These are phyloP conservation scores for Rhabdophis nuchalis DNA, from an alignment of 2,797 vertebrate species.

Conservation along the genomic window DNA sequence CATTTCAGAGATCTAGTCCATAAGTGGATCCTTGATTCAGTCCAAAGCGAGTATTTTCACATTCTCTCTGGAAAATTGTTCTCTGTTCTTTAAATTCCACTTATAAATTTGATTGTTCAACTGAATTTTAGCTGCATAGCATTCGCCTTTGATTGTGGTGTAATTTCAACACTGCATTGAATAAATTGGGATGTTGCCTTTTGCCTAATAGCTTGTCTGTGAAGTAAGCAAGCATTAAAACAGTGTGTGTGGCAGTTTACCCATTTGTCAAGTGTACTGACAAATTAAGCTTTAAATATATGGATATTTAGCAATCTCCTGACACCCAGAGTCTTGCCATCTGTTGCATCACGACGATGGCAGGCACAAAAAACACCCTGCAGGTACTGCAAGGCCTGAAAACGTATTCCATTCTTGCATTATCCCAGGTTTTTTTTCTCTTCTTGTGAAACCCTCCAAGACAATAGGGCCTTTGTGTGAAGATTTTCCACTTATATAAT, in stretches of 20 bases:
- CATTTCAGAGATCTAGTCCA: constrained; percentile 38
- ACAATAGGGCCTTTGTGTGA: background rate
- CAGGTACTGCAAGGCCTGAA: constrained; percentile 7
- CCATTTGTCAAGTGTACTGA: constrained; percentile 26
- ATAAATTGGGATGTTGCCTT: constrained; percentile 43
- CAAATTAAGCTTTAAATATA: constrained; percentile 44
- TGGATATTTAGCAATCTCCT: constrained; percentile 26
- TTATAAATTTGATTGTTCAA: constrained; percentile 17
- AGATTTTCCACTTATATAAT: background rate
- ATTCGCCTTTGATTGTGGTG: constrained; percentile 11
- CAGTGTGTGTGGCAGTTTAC: constrained; percentile 40
- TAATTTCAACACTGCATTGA: constrained; percentile 44
- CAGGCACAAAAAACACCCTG: constrained; percentile 3
- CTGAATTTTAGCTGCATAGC: background rate
- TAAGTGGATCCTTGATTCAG: constrained; percentile 31
- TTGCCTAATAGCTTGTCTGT: constrained; percentile 27
- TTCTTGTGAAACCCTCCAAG: background rate
- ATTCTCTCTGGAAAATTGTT: constrained; percentile 44
- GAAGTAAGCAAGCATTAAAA: constrained; percentile 40
- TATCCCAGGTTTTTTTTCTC: background rate
- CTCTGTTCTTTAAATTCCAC: constrained; percentile 36
- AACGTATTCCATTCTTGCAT: background rate
- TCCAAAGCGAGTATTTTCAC: constrained; percentile 38
- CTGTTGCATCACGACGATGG: constrained; percentile 25
- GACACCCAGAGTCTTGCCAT: constrained; percentile 25